Base-by-base conservation (phyloP, 2,797 vertebrate genomes). In the Parauchenoglanis punctatus region DNA sequence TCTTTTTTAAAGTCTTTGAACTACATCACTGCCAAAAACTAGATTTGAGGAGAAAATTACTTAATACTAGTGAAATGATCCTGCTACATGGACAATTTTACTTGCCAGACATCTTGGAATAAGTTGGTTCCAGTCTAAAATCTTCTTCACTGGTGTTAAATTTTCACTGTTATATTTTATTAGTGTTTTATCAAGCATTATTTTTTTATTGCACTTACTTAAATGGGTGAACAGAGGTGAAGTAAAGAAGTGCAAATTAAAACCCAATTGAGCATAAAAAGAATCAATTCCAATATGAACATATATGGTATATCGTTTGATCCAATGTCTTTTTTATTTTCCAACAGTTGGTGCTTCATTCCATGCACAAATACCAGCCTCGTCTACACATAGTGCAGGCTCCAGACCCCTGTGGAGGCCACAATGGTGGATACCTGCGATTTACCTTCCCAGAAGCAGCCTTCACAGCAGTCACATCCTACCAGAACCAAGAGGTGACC, bases 321-420 rank as follows among this genome's bases (percentile, higher is more conserved):
- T 4, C 17, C 6, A 1, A 63, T 81, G 17, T 63, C 49, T 73
- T 68, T 25, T 54, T 54, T 3, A 11, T 25, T 85, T 80, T 63
- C n/a, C 67, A 70, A 52, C 84, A 93, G 91, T 87, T 93, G 70
- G 88, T 93, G 59, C 90, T 93, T 44, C 88, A 93, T 35, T 92
- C 91, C 31, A 91, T 93, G 92, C 92, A 93, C 70, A 92, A 91
- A 81, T 93, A 92, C 59, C 90, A 91, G 61, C 91, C 92, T 12
- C 89, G 90, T 83, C 87, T 93, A 68, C 92, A 93, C 61, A 87
- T 92, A 35, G 83, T 92, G 5, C 91, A 90, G 86, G 88, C 90
- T 75, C 87, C 90, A 10, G 90, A 92, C 63, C 89, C 87, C 23
- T 82, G 87, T 84, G 86, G 59, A 77, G 83, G 84, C 52, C 84